These are phyloP conservation scores for Elegia similella DNA, from an alignment of 2,888 invertebrate species.

Conservation along the genomic window DNA sequence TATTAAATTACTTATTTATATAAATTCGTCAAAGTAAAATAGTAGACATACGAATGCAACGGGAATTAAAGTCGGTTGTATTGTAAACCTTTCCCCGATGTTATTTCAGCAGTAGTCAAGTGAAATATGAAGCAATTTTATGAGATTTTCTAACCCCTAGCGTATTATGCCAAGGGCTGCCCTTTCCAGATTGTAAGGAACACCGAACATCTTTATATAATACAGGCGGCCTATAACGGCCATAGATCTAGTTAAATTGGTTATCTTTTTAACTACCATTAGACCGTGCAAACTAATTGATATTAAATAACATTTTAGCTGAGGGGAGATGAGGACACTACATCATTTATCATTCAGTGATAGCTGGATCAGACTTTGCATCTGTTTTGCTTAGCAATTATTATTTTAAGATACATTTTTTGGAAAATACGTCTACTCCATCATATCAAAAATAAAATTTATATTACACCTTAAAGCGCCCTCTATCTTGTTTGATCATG, in stretches of 20 bases:
- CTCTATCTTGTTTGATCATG: no score
- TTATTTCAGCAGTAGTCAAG: slow-evolving; percentile 32
- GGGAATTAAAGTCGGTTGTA: slow-evolving; percentile 9
- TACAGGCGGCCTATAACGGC: slow-evolving; percentile 9
- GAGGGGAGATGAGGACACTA: slow-evolving; percentile 40
- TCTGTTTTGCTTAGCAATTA: slow-evolving; percentile 29
- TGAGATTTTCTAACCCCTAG: slow-evolving; percentile 26
- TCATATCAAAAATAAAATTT: no score
- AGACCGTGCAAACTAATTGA: slow-evolving; percentile 49
- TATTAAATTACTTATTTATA: not conserved
- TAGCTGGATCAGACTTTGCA: slow-evolving; percentile 26
- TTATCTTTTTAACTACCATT: slow-evolving; percentile 16
- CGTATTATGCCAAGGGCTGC: slow-evolving; percentile 17
- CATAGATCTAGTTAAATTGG: slow-evolving; percentile 32
- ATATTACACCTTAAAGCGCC: no score
- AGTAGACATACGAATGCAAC: slow-evolving; percentile 8
- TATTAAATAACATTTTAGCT: slow-evolving; percentile 55
- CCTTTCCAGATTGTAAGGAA: slow-evolving; percentile 31
- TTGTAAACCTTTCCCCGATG: slow-evolving; percentile 37
- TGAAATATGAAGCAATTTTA: slow-evolving; percentile 44
- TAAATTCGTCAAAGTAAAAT: not conserved
- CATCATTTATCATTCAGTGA: slow-evolving; percentile 38
- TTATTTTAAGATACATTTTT: no score
- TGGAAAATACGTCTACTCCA: no score
- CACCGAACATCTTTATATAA: slow-evolving; percentile 17